These are phyloP conservation scores for Empis stercorea DNA, from an alignment of 2,888 invertebrate genomes.

Conservation along the genomic window DNA sequence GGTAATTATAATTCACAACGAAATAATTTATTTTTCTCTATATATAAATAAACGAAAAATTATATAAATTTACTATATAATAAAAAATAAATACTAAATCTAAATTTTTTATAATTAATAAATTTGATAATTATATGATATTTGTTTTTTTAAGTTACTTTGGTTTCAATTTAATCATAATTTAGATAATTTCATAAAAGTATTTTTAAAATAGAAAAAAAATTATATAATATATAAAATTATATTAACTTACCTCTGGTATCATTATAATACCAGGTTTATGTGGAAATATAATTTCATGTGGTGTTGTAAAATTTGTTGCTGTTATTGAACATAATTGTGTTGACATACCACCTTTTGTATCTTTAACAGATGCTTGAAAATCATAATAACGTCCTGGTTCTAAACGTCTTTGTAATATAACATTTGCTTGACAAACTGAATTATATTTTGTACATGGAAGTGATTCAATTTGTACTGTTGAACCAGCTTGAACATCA, in stretches of 20 bases:
- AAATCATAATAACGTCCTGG: constrained; percentile 77
- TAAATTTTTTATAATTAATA: too few species aligned
- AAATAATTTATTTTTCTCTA: too few species aligned
- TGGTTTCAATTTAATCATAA: too few species aligned
- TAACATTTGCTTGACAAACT: constrained; percentile 78
- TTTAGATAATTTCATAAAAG: too few species aligned
- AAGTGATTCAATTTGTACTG: constrained; percentile 65
- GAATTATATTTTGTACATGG: constrained; percentile 79
- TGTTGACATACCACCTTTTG: constrained; percentile 60
- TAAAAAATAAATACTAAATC: too few species aligned
- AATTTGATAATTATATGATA: too few species aligned
- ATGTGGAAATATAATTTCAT: constrained; percentile 69
- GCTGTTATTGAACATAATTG: constrained; percentile 70
- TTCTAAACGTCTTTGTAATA: constrained; percentile 61
- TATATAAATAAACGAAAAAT: too few species aligned
- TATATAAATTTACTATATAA: too few species aligned
- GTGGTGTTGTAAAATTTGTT: constrained; percentile 73
- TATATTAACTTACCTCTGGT: constrained; percentile 47
- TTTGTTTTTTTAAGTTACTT: too few species aligned
- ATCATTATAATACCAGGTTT: constrained; percentile 63
- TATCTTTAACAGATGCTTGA: constrained; percentile 57
- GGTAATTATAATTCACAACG: too few species aligned
- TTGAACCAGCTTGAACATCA: constrained; percentile 61
- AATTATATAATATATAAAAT: neutral
- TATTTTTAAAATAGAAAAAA: too few species aligned